Conservation (phyloP, 2,797 vertebrate species). For the Thamnophis elegans region DNA sequence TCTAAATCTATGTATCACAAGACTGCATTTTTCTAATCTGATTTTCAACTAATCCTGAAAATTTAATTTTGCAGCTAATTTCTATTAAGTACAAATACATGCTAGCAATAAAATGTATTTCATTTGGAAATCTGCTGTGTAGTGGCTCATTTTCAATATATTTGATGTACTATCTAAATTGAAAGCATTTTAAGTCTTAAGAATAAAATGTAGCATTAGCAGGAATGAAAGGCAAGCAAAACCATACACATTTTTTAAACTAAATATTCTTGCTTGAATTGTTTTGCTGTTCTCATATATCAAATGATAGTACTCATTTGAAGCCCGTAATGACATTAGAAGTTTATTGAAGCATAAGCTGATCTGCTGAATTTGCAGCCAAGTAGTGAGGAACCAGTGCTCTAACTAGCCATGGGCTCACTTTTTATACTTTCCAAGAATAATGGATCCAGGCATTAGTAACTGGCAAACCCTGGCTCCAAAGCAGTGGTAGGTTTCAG, state of each 20-base stretch:
- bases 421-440: neutral
- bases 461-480: too few relatives aligned
- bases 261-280: constrained; percentile 43
- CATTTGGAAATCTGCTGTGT: constrained; percentile 45
- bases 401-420: neutral
- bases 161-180: constrained; percentile 38
- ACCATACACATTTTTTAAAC: constrained; percentile 24
- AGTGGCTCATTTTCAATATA: constrained; percentile 42
- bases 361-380: constrained; percentile 14
- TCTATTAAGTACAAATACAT: constrained; percentile 28
- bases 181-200: constrained; percentile 47
- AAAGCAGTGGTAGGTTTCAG: too few relatives aligned
- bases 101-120: constrained; percentile 39
- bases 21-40: neutral
- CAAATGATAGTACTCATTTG: constrained; percentile 21
- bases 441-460: neutral
- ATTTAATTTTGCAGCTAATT: constrained; percentile 44
- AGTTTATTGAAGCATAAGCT: constrained; percentile 13
- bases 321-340: constrained; percentile 35
- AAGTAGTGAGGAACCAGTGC: neutral
- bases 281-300: constrained; percentile 21
- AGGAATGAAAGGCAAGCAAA: constrained; percentile 36
- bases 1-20: neutral
- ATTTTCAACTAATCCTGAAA: constrained; percentile 36
- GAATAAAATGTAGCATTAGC: constrained; percentile 37